Percentiles rank a stretch among this genome's conserved stretches.
Conservation (phyloP, 2,113 vertebrate species). For the Tetrao urogallus region DNA sequence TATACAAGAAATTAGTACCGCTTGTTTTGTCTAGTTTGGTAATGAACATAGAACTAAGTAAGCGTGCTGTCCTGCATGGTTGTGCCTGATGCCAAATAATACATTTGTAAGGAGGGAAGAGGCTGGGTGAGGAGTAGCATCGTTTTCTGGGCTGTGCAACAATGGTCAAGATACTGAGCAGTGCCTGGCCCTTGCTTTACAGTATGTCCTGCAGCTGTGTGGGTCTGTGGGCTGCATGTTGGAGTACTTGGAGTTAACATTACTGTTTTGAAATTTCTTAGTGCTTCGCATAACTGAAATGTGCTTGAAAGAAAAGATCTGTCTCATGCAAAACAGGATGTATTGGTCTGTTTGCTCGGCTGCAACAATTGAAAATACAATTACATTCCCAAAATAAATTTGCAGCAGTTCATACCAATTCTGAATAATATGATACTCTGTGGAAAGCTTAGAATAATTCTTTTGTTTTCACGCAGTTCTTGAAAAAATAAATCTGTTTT, state of each 20-base stretch:
- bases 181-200: not conserved
- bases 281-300: not conserved
- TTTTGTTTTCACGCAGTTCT: not conserved
- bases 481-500: not conserved
- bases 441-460: constrained; percentile 23
- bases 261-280: not conserved
- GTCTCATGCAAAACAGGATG: constrained; percentile 41
- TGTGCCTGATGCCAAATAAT: not conserved
- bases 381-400: constrained; percentile 45
- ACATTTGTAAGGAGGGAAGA: too few relatives aligned
- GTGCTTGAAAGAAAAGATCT: not conserved
- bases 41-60: not conserved
- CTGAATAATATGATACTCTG: constrained; percentile 19
- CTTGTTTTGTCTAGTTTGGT: not conserved
- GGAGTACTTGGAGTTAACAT: constrained; percentile 7
- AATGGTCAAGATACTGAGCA: not conserved
- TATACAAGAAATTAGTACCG: not conserved
- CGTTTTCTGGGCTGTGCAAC: rapidly evolving
- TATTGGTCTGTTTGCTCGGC: not conserved
- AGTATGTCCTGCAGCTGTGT: rapidly evolving
- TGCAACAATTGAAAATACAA: constrained; percentile 43
- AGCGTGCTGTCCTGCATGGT: rapidly evolving
- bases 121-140: not conserved
- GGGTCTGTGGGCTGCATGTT: rapidly evolving
- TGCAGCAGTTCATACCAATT: not conserved